Percentiles rank a stretch among this genome's conserved stretches.
These are phyloP conservation scores for Macrochelys suwanniensis DNA, from an alignment of 2,797 vertebrate species.

Conservation along the genomic window DNA sequence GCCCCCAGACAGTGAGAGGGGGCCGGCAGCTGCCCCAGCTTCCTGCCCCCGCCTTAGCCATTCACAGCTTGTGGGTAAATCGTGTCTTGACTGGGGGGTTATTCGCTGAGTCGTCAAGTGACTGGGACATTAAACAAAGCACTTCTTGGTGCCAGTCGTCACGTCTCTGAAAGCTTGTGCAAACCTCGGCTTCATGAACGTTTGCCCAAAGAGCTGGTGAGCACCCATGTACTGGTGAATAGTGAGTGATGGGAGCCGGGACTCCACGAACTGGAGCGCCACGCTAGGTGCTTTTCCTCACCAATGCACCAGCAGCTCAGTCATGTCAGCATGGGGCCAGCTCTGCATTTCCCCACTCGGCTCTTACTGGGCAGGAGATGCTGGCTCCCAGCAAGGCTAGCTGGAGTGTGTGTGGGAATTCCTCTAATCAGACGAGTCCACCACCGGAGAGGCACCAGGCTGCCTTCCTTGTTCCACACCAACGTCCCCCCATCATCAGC, in stretches of 20 bases:
- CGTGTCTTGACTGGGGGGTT: neutral
- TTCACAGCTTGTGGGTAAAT: neutral
- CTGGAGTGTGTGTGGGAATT: neutral
- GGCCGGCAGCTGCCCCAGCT: neutral
- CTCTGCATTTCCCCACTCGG: too few relatives aligned
- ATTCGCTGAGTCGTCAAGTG: neutral
- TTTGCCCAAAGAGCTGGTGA: neutral
- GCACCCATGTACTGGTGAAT: neutral
- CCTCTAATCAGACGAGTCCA: too few relatives aligned
- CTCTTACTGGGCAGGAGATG: neutral
- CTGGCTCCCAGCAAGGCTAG: neutral
- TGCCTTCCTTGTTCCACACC: neutral
- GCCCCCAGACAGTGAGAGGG: neutral
- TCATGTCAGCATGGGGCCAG: too few relatives aligned
- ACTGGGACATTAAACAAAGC: neutral
- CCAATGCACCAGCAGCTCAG: neutral
- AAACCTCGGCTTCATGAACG: neutral
- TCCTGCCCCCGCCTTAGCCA: neutral
- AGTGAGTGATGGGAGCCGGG: too few relatives aligned
- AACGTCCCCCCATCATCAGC: too few relatives aligned
- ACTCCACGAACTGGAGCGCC: rapidly evolving
- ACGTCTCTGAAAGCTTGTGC: too few relatives aligned
- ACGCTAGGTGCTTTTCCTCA: neutral
- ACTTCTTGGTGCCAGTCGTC: neutral
- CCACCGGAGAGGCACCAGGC: too few relatives aligned